Base-by-base conservation (phyloP, 1,140 invertebrate species). In the Drosophila sucinea region DNA sequence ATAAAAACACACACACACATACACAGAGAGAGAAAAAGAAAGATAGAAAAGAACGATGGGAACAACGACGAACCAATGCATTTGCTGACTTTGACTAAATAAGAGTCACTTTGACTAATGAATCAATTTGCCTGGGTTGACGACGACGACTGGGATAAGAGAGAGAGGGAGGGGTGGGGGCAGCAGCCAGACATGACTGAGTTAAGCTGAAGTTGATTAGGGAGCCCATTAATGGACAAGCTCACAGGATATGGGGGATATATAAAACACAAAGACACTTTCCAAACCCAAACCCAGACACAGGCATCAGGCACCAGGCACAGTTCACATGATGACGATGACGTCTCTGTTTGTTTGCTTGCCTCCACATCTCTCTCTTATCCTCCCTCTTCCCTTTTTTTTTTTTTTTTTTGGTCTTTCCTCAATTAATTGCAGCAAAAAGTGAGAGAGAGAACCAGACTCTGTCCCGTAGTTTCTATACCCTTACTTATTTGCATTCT, bases 51-150 rank as follows among this genome's bases (percentile, higher is more conserved):
- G 44, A 51, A 51, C 23, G 44, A 51, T 51, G 44, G 44, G 44
- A 51, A 51, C 25, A 27, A 51, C 35, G 44, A 10, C 27, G 44
- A 51, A 51, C 23, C 44, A 47, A 63, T 77, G 66, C 67, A 54
- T 63, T 27, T 57, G 25, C 64, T 41, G 51, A 41, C 60, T 61
- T 68, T 82, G 67, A 71, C 73, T 89, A 84, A 89, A 77, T 83
- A 89, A 87, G 78, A 87, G 84, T 87, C 84, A 87, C 84, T 87
- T 87, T 87, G 84, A 89, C 84, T 89, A 89, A 89, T 89, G 84
- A 89, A 89, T 90, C 84, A 89, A 89, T 89, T 89, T 89, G 84
- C 80, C 80, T 66, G 83, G 60, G 27, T 58, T 65, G 35, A 67
- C 73, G 73, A 69, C 65, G 67, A 77, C 10, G 44, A 51, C 54